Percentiles rank a stretch among this genome's conserved stretches.
Conservation (phyloP, 2,113 vertebrate genomes). For the Aspidoscelis tigris region DNA sequence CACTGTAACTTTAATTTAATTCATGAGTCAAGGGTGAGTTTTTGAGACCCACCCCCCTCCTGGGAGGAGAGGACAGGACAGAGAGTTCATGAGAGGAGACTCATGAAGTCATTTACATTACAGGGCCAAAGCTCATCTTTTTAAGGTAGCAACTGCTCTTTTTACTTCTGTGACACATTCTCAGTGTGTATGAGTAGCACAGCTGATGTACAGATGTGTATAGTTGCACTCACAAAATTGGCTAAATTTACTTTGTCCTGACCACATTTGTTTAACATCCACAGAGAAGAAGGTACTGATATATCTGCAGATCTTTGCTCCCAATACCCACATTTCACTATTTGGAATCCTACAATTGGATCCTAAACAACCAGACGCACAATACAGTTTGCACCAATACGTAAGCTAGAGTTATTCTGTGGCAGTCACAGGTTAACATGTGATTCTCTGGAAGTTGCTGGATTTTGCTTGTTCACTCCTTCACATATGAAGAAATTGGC, state of each 20-base stretch:
- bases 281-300: background rate
- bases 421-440: no score
- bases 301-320: background rate
- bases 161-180: background rate
- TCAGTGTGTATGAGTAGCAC: background rate
- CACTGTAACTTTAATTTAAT: background rate
- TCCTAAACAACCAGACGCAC: no score
- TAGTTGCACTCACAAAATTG: background rate
- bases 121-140: background rate
- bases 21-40: conserved; percentile 16
- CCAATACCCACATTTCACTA: background rate
- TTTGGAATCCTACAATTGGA: background rate
- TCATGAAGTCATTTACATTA: background rate
- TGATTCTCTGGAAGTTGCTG: no score
- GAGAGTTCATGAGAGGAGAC: conserved; percentile 1
- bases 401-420: no score
- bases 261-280: background rate
- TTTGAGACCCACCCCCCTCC: background rate
- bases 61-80: background rate
- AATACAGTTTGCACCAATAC: no score
- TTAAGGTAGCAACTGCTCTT: background rate
- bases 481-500: background rate
- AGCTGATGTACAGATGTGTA: background rate
- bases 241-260: background rate
- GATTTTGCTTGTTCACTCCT: background rate